Conservation (phyloP, 1,140 invertebrate genomes). For the Drosophila pseudoobscura region DNA sequence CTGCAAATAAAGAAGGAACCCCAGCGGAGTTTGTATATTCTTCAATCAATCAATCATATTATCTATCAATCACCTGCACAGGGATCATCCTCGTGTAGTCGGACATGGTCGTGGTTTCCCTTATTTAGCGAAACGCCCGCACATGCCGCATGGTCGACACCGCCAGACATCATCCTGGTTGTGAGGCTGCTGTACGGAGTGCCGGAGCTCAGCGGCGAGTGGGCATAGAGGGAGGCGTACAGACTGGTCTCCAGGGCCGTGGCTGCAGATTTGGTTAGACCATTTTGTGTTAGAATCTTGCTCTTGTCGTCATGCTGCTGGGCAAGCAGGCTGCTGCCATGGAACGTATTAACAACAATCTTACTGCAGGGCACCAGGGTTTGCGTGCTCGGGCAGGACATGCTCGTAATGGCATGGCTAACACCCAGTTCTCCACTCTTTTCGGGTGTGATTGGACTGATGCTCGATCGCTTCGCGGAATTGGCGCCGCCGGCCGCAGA, state of each 20-base stretch:
- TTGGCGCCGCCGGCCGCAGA: constrained; percentile 1
- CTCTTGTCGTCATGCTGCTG: constrained; percentile 73
- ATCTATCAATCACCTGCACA: constrained; percentile 53
- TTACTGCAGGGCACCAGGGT: constrained; percentile 61
- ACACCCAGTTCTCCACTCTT: constrained; percentile 9
- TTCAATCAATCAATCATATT: no score
- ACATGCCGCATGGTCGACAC: constrained; percentile 52
- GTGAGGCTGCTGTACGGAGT: constrained; percentile 13
- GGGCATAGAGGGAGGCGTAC: constrained; percentile 70
- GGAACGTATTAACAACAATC: constrained; percentile 81
- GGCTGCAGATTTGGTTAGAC: constrained; percentile 75
- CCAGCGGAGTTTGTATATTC: not conserved
- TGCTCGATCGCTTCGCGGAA: constrained; percentile 43
- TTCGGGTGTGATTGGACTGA: constrained; percentile 31
- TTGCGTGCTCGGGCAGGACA: constrained; percentile 43
- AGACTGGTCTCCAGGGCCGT: constrained; percentile 74
- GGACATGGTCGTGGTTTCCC: constrained; percentile 34
- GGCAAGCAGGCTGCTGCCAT: constrained; percentile 74
- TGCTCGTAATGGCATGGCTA: constrained; percentile 5
- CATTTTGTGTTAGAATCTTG: constrained; percentile 75
- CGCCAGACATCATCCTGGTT: constrained; percentile 29
- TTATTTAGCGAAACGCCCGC: constrained; percentile 73
- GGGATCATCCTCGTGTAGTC: constrained; percentile 69
- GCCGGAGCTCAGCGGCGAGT: constrained; percentile 26
- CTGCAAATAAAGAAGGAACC: constrained; percentile 21